Conservation (phyloP, 2,888 invertebrate species). For the Epistrophe grossulariae region DNA sequence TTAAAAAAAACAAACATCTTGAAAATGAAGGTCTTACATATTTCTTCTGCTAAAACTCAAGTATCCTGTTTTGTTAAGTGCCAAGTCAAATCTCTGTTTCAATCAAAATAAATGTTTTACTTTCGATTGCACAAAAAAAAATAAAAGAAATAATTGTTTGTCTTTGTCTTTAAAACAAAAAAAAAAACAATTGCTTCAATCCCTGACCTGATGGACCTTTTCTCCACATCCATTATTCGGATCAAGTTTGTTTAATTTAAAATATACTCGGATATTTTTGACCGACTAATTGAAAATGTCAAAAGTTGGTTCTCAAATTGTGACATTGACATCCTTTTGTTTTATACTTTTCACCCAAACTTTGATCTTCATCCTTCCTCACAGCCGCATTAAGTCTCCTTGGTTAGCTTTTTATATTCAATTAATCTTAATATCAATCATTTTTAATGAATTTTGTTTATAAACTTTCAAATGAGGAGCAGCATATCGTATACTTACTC, state of each 20-base stretch:
- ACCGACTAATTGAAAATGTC: slow-evolving; percentile 58
- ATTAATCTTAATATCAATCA: slow-evolving; percentile 67
- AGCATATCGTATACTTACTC: neutral
- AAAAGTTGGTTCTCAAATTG: slow-evolving; percentile 24
- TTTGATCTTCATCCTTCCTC: neutral
- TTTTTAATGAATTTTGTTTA: slow-evolving; percentile 46
- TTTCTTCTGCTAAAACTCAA: too few relatives aligned
- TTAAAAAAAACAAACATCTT: too few relatives aligned
- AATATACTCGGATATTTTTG: slow-evolving; percentile 23
- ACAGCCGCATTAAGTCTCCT: neutral
- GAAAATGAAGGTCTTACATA: too few relatives aligned
- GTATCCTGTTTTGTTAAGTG: too few relatives aligned
- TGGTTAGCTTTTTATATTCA: slow-evolving; percentile 41
- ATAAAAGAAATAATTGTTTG: neutral
- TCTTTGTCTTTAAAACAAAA: neutral
- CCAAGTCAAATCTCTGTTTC: too few relatives aligned
- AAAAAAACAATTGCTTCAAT: neutral
- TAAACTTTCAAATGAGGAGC: slow-evolving; percentile 28
- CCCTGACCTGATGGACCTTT: slow-evolving; percentile 9
- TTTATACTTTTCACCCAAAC: neutral
- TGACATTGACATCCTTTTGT: slow-evolving; percentile 62
- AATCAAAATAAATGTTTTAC: neutral
- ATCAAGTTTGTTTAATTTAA: slow-evolving; percentile 38
- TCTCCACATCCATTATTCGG: neutral
- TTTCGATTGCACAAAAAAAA: neutral